Evolutionary conservation across 2,888 invertebrate species (phyloP), one percentile per base, ranked within the genome.

Genomic region (Chloroclysta siterata): DNA sequence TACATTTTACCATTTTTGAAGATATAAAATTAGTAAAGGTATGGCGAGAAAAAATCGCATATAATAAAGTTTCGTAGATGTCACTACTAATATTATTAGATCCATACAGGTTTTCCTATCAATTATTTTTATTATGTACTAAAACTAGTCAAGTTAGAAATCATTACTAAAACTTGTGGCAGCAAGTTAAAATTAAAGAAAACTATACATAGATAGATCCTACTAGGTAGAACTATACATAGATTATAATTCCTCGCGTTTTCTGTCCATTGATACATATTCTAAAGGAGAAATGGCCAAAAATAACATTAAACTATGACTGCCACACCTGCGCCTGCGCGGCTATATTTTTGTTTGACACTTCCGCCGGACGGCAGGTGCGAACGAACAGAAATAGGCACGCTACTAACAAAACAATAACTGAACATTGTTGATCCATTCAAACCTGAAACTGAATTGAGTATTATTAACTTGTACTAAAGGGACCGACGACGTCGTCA

Each of bases 321-420:
- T 63, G 52, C 47, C 41, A 72, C 77, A 80, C 77, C 80, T 77
- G 77, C 73, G 73, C 63, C 36, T 56, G 53, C 72, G 60, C 42
- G 8, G 60, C 47, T 46, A 54, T 63, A 59, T 46, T 63, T 60
- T 50, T 65, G 60, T 56, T 65, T 57, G 72, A 67, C 71, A 72
- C 69, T 78, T 81, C 80, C 81, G 75, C 65, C 74, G 77, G 74
- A 76, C 56, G 70, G 68, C 69, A 72, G 71, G 72, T 72, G 72
- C 60, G 29, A 41, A 53, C 39, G 52, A 58, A 54, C 52, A 58
- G 52, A 63, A 62, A 66, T 57, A 58, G 62, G 11, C 58, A 68
- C 63, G 54, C 53, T 63, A 54, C 63, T 44, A 50, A 48, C 62
- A 71, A 66, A 65, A 60, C 39, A 46, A 44, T 36, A 51, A 13